Base-by-base conservation (phyloP, 2,113 vertebrate species). In the Lates calcarifer region DNA sequence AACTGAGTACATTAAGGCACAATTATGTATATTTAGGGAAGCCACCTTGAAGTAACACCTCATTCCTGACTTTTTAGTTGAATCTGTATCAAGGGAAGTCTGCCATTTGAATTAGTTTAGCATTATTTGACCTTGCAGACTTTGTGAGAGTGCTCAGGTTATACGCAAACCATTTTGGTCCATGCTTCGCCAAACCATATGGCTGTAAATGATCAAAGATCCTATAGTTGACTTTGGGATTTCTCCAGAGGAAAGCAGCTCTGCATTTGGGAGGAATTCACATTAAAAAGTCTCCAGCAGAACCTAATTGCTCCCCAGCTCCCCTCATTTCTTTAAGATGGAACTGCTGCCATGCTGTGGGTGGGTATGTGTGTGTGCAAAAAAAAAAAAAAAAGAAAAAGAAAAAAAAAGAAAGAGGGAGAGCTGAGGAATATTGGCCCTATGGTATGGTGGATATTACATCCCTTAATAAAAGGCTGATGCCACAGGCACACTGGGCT, bases 191-290 rank as follows among this genome's bases (percentile, higher is more conserved):
- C 1, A 18, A 77, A 63, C 87, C 91, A 89, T 87, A 90, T 91
- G 91, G 85, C 82, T 62, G 45, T 80, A 87, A 89, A 86, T 87
- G 79, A 91, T 92, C 89, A 87, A 86, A 89, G 84, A 90, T 91
- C 81, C 85, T 86, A 76, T 84, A 87, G 90, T 92, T 92, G 92
- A 93, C 92, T 92, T 93, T 92, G 87, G 88, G 84, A 89, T 90
- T 92, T 84, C 89, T 90, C 87, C 60, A 57, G 87, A 87, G 90
- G 76, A 79, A 87, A 83, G 78, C 77, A 18, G 37, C 17, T 8
- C 75, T 63, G 87, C 80, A 56, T 75, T 79, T 70, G 78, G 87
- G 71, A 84, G 69, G 76, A 87, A 87, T 83, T 88, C 77, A 79
- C 88, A 90, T 89, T 92, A 88, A 89, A 92, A 92, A 89, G 84